A percentile compares a stretch with the other conserved stretches of the same genome.
These are phyloP conservation scores for Fabriciana adippe DNA, from an alignment of 2,888 invertebrate species.

Conservation along the genomic window DNA sequence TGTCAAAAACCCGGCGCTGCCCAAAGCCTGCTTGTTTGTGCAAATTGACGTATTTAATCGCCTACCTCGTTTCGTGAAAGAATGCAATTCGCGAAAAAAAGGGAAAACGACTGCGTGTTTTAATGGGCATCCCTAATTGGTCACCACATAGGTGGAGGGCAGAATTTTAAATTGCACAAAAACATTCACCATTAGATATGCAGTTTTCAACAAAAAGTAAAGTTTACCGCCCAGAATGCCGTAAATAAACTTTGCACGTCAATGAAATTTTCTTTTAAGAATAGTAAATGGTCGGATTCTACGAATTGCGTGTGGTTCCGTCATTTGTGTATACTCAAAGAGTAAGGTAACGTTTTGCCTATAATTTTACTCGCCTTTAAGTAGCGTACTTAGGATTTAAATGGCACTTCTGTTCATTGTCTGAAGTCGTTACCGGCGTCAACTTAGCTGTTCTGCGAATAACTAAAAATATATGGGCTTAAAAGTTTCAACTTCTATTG, in stretches of 20 bases:
- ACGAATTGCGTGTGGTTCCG: conserved; percentile 38
- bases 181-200: conserved; percentile 26
- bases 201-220: conserved; percentile 12
- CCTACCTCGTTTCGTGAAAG: conserved; percentile 70
- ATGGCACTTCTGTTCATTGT: conserved; percentile 70
- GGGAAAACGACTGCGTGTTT: conserved; percentile 55
- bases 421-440: conserved; percentile 57
- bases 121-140: conserved; percentile 78
- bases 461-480: conserved; percentile 73
- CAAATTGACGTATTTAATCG: conserved; percentile 72
- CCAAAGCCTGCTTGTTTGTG: conserved; percentile 44
- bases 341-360: conserved; percentile 25
- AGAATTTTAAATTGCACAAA: conserved; percentile 29
- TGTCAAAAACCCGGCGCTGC: conserved; percentile 24
- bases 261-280: conserved; percentile 16
- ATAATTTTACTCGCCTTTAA: conserved; percentile 48
- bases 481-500: conserved; percentile 46
- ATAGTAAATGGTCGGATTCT: conserved; percentile 25
- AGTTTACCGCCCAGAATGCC: conserved; percentile 5
- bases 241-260: conserved; percentile 24
- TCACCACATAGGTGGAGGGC: conserved; percentile 50
- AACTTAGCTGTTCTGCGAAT: conserved; percentile 72
- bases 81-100: conserved; percentile 66
- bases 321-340: conserved; percentile 39
- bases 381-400: conserved; percentile 61